Conservation (phyloP, 2,888 invertebrate species). For the Melangyna quadrimaculata region DNA sequence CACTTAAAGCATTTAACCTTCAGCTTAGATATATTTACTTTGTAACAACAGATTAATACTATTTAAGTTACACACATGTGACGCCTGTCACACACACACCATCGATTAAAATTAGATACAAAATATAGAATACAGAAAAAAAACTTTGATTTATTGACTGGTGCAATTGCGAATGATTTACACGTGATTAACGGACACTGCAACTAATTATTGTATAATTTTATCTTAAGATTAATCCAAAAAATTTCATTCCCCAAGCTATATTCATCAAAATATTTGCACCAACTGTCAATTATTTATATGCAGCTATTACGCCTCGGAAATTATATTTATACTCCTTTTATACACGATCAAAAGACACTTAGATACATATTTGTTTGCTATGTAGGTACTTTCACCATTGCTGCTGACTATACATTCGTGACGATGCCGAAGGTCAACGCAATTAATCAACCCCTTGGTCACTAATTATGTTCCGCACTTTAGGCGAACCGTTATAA, state of each 20-base stretch:
- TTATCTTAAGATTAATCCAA: background rate
- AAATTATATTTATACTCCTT: conserved; percentile 46
- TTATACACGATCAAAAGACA: conserved; percentile 1
- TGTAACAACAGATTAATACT: conserved; percentile 48
- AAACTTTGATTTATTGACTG: conserved; percentile 44
- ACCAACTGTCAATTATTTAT: conserved; percentile 16
- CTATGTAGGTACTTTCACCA: conserved; percentile 64
- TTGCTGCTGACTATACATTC: background rate
- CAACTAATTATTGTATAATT: conserved; percentile 35
- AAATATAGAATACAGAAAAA: background rate
- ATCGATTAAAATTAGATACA: conserved; percentile 37
- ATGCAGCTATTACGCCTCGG: conserved; percentile 42
- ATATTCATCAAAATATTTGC: conserved; percentile 16
- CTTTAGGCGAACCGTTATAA: conserved; percentile 40
- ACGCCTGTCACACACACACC: conserved; percentile 26
- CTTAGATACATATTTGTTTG: background rate
- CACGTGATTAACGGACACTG: conserved; percentile 28
- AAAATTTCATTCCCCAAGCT: background rate
- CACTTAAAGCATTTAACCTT: conserved; percentile 7
- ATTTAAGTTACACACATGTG: conserved; percentile 19
- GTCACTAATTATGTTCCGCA: conserved; percentile 52
- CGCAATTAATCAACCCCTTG: conserved; percentile 68
- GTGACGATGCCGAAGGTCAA: conserved; percentile 64
- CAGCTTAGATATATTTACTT: background rate
- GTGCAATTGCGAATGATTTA: conserved; percentile 14